These are phyloP conservation scores for Gadus chalcogrammus DNA, from an alignment of 2,113 vertebrate species.

Conservation along the genomic window DNA sequence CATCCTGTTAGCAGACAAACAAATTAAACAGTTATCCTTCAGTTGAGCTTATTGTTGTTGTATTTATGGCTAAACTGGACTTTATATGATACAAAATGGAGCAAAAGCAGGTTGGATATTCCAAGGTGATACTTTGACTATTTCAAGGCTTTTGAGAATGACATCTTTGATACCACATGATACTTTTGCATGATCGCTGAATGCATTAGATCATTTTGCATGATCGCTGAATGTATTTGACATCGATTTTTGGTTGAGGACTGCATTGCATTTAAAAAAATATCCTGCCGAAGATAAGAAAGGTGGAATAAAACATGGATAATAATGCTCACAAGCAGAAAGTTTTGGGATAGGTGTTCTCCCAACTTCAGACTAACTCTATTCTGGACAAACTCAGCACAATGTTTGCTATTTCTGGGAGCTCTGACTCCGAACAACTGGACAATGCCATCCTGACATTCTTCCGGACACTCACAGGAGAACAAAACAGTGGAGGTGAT, in stretches of 20 bases:
- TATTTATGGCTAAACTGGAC: too few species aligned
- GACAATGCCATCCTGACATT: constrained; percentile 71
- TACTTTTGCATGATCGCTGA: constrained; percentile 23
- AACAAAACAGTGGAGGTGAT: constrained; percentile 13
- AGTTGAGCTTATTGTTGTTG: too few species aligned
- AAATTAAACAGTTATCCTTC: too few species aligned
- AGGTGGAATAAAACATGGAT: constrained; percentile 13
- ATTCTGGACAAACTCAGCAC: constrained; percentile 68
- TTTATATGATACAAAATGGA: constrained; percentile 34
- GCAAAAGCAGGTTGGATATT: constrained; percentile 42
- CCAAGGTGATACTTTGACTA: constrained; percentile 20
- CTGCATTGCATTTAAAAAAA: constrained; percentile 25
- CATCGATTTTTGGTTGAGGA: not conserved
- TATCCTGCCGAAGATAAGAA: not conserved
- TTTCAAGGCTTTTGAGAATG: not conserved
- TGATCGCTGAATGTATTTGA: not conserved
- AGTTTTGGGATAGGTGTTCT: constrained; percentile 15
- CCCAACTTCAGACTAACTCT: constrained; percentile 25
- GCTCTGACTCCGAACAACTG: constrained; percentile 45
- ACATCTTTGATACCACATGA: too few species aligned
- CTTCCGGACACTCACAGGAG: constrained; percentile 58
- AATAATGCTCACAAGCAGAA: constrained; percentile 34
- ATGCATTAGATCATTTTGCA: constrained; percentile 6
- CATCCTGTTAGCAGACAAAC: not conserved
- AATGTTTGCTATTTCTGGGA: constrained; percentile 58